A percentile compares a stretch with the other conserved stretches of the same genome.
phyloP scores from a whole-genome alignment of 2,888 invertebrate species.

The Schizotus pectinicornis region DNA sequence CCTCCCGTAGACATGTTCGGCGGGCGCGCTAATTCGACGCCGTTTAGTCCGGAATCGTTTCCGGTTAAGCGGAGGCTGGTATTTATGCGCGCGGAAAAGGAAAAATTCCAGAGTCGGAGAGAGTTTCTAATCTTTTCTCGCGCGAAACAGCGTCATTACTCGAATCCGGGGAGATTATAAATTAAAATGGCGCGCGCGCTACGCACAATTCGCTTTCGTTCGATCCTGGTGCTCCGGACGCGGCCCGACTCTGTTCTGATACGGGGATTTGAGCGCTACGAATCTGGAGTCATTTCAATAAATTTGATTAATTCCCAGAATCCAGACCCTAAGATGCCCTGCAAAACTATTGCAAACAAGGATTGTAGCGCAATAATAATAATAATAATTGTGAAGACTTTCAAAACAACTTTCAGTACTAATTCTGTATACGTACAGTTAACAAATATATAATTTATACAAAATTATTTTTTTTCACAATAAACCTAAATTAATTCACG shows the following conservation, averaged over 20 bases:
- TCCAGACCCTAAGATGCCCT: too few relatives aligned
- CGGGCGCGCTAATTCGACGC: slow-evolving; percentile 4
- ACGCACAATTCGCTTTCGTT: slow-evolving; percentile 22
- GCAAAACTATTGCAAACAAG: too few relatives aligned
- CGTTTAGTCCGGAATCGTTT: slow-evolving; percentile 14
- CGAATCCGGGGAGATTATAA: slow-evolving; percentile 29
- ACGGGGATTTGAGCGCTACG: slow-evolving; percentile 3
- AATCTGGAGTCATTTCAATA: slow-evolving; percentile 19
- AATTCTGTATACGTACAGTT: too few relatives aligned
- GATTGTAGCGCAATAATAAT: too few relatives aligned
- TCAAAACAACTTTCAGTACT: too few relatives aligned
- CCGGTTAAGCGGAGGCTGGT: not conserved
- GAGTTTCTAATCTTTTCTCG: slow-evolving; percentile 16
- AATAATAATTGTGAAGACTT: too few relatives aligned
- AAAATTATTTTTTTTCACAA: too few relatives aligned
- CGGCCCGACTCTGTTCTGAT: slow-evolving; percentile 5
- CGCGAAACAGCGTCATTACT: slow-evolving; percentile 21
- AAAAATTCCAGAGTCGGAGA: slow-evolving; percentile 10
- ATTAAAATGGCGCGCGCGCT: slow-evolving; percentile 26
- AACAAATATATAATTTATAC: too few relatives aligned
- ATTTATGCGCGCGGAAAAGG: slow-evolving; percentile 9
- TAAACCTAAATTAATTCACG: too few relatives aligned
- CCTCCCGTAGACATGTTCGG: slow-evolving; percentile 1
- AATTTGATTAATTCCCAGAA: slow-evolving; percentile 21
- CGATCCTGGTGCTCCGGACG: slow-evolving; percentile 14